Evolutionary conservation across 2,113 vertebrate genomes (phyloP).

Genomic region (Monopterus albus): DNA sequence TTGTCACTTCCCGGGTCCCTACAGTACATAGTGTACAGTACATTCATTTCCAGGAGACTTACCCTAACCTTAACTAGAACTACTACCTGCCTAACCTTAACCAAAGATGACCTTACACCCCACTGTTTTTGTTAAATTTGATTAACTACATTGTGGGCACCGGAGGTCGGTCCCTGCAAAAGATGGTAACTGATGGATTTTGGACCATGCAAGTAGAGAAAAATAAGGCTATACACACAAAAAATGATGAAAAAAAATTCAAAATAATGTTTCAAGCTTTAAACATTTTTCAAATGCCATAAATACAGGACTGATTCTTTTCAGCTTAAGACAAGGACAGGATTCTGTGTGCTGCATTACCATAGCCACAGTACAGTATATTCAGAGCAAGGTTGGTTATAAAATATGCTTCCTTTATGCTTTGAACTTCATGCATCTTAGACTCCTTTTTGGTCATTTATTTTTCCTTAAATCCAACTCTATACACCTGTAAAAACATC

Average conservation of each 20-base stretch:
- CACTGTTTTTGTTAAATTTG: no score
- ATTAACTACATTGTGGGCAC: no score
- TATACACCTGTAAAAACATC: slow-evolving; percentile 13
- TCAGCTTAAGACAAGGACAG: neutral
- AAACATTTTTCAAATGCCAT: slow-evolving; percentile 14
- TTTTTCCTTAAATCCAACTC: neutral
- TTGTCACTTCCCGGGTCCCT: no score
- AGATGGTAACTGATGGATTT: no score
- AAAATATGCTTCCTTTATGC: neutral
- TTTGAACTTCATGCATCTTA: neutral
- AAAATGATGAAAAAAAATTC: slow-evolving; percentile 11
- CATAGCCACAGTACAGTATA: neutral
- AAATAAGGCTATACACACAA: no score
- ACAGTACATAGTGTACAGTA: no score
- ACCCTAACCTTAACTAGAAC: no score
- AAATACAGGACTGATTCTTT: neutral
- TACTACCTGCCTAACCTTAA: no score
- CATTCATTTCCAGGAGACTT: no score
- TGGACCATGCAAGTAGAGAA: no score
- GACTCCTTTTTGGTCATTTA: neutral
- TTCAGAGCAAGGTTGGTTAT: neutral
- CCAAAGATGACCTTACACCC: no score
- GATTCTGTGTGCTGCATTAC: neutral
- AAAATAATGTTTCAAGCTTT: slow-evolving; percentile 19
- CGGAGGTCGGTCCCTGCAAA: no score